A percentile compares a stretch with the other conserved stretches of the same genome.
These are phyloP conservation scores for Serripes groenlandicus DNA, from an alignment of 2,888 invertebrate genomes.

Conservation along the genomic window DNA sequence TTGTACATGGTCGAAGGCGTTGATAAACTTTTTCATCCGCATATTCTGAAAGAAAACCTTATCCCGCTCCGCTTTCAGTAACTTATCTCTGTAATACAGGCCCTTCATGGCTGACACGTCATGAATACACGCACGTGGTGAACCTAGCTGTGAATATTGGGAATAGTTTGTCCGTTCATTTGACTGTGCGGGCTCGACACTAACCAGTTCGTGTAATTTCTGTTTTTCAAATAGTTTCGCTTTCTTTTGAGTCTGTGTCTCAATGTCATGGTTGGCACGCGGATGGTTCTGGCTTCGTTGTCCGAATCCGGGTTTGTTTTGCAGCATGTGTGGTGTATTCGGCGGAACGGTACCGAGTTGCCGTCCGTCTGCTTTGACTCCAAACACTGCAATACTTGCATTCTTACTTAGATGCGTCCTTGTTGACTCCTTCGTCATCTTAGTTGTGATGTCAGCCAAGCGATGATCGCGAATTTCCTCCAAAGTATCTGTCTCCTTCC, in stretches of 20 bases:
- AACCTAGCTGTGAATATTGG: conserved; percentile 32
- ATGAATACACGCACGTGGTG: conserved; percentile 30
- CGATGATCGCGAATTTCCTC: conserved; percentile 14
- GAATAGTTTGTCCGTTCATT: conserved; percentile 51
- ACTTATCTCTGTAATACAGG: conserved; percentile 57
- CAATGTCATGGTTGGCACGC: neutral
- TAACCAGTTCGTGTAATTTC: conserved; percentile 28
- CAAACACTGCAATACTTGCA: conserved; percentile 56
- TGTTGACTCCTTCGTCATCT: neutral
- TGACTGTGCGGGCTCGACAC: conserved; percentile 42
- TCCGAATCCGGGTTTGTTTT: neutral
- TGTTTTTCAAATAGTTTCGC: conserved; percentile 25
- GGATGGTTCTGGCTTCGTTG: conserved; percentile 4
- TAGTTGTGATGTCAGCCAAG: conserved; percentile 23
- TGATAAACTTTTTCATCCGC: conserved; percentile 59
- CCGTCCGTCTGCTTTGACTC: conserved; percentile 27
- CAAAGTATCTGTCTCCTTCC: neutral
- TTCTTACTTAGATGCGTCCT: neutral
- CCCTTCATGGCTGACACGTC: conserved; percentile 50
- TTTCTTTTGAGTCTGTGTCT: conserved; percentile 17
- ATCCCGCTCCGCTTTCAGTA: conserved; percentile 59
- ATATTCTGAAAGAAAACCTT: conserved; percentile 49
- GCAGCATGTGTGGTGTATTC: conserved; percentile 27
- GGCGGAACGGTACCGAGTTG: conserved; percentile 28
- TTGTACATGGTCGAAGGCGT: conserved; percentile 45